phyloP scores from a whole-genome alignment of 2,113 vertebrate genomes.

The Sprattus sprattus region DNA sequence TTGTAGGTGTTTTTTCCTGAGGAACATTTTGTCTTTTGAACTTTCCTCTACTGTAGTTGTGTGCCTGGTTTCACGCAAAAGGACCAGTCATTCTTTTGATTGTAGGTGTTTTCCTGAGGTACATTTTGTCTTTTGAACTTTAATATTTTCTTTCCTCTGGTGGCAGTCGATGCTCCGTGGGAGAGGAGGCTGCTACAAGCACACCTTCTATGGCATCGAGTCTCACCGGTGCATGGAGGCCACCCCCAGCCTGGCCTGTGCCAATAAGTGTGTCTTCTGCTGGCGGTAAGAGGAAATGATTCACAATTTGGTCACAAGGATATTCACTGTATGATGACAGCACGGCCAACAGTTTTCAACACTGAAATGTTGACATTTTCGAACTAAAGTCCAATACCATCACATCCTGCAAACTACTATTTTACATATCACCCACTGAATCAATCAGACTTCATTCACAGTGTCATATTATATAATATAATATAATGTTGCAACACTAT shows the following conservation, averaged over 20 bases:
- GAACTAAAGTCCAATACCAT: no score
- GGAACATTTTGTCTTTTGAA: not conserved
- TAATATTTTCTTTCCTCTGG: not conserved
- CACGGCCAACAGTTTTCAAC: no score
- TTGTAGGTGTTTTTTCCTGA: not conserved
- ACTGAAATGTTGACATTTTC: no score
- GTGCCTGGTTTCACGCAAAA: not conserved
- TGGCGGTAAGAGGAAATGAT: slow-evolving; percentile 80
- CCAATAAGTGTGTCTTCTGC: slow-evolving; percentile 97
- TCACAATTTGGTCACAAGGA: not conserved
- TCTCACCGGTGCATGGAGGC: slow-evolving; percentile 97
- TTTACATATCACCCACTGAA: no score
- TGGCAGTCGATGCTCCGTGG: slow-evolving; percentile 89
- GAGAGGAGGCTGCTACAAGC: slow-evolving; percentile 95
- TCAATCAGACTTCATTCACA: no score
- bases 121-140: not conserved
- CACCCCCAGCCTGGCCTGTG: slow-evolving; percentile 90
- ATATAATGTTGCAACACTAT: not conserved
- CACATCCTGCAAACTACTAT: no score
- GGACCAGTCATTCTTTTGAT: no score
- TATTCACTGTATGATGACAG: no score
- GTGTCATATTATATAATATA: not conserved
- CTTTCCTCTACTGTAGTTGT: not conserved
- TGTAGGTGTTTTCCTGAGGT: not conserved
- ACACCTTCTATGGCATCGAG: slow-evolving; percentile 94